phyloP scores from a whole-genome alignment of 2,888 invertebrate species.

The Stomorhina lunata region DNA sequence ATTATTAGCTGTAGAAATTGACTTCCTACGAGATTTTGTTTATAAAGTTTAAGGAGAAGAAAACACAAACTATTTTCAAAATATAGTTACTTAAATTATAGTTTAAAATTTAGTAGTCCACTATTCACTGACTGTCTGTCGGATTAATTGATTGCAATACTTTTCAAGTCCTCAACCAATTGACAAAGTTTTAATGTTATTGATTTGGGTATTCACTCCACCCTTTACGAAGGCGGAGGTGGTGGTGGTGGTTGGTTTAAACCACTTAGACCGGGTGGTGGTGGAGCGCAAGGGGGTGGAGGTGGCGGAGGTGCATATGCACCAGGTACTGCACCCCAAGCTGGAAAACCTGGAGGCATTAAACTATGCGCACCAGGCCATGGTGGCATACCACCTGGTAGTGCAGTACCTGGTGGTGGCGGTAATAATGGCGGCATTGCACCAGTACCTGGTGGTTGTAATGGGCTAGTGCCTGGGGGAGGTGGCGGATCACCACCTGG shows the following conservation, averaged over 20 bases:
- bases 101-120: not conserved
- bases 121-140: slow-evolving; percentile 6
- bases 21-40: not conserved
- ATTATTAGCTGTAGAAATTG: not conserved
- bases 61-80: not conserved
- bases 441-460: slow-evolving; percentile 77
- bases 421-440: slow-evolving; percentile 80
- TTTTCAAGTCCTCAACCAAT: slow-evolving; percentile 45
- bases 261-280: slow-evolving; percentile 81
- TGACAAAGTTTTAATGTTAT: slow-evolving; percentile 52
- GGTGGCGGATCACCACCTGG: slow-evolving; percentile 81
- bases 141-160: slow-evolving; percentile 31
- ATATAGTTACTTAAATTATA: not conserved
- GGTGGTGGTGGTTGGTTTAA: slow-evolving; percentile 86
- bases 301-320: slow-evolving; percentile 80
- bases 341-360: slow-evolving; percentile 71
- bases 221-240: slow-evolving; percentile 81
- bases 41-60: too few species aligned
- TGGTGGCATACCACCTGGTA: slow-evolving; percentile 71
- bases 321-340: slow-evolving; percentile 73
- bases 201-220: not conserved
- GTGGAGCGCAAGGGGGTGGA: slow-evolving; percentile 81
- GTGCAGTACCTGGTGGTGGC: slow-evolving; percentile 79
- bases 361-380: slow-evolving; percentile 75
- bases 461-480: slow-evolving; percentile 81